These are phyloP conservation scores for Theristicus caerulescens DNA, from an alignment of 2,113 vertebrate genomes.

Conservation along the genomic window DNA sequence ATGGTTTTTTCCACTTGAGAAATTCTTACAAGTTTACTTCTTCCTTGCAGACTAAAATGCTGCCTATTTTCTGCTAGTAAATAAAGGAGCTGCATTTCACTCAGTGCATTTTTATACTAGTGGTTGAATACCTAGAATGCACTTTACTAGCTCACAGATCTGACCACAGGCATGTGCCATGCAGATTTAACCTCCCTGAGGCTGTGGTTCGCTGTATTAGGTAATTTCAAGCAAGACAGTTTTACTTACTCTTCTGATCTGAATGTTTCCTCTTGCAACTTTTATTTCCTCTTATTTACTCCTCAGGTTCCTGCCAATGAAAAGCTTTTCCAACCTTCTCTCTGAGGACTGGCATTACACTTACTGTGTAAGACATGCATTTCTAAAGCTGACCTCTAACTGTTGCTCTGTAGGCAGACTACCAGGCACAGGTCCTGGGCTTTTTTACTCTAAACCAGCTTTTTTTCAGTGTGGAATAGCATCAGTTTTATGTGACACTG, in stretches of 20 bases:
- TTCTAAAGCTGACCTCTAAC: conserved; percentile 44
- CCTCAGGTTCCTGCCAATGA: conserved; percentile 46
- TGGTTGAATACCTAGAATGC: background rate
- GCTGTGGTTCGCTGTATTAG: conserved; percentile 11
- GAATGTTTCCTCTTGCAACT: conserved; percentile 48
- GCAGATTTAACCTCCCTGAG: conserved; percentile 15
- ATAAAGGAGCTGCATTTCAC: background rate
- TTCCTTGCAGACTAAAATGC: background rate
- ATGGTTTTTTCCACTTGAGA: background rate
- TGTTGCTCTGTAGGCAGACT: conserved; percentile 47
- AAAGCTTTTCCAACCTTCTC: conserved; percentile 36
- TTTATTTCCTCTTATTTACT: conserved; percentile 69
- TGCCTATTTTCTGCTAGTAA: background rate
- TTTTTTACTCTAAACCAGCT: background rate
- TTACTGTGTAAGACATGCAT: background rate
- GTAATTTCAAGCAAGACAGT: conserved; percentile 41
- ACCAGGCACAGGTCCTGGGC: background rate
- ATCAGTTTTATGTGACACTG: conserved; percentile 4
- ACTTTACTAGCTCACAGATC: background rate
- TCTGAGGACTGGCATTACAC: background rate
- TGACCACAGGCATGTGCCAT: background rate
- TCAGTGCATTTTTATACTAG: background rate
- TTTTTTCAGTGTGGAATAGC: background rate
- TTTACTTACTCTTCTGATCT: conserved; percentile 28
- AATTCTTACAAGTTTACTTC: background rate